phyloP scores from a whole-genome alignment of 2,113 vertebrate genomes.

The human (Homo sapiens) region DNA sequence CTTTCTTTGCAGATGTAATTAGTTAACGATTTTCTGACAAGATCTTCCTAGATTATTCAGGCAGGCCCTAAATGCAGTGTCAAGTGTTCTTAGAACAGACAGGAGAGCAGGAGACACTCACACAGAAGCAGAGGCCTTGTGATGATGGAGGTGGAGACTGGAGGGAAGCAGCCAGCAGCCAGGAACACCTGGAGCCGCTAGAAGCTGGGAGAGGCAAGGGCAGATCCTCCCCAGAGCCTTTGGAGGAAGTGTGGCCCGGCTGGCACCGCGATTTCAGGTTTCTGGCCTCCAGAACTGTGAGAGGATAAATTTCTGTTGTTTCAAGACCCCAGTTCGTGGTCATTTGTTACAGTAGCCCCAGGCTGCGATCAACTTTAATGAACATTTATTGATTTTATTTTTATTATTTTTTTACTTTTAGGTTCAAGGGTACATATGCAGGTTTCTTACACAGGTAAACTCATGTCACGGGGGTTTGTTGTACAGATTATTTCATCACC shows the following conservation, averaged over 20 bases:
- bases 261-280: background rate
- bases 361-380: too few species aligned
- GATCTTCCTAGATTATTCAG: background rate
- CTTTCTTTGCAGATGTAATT: background rate
- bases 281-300: background rate
- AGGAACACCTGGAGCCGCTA: background rate
- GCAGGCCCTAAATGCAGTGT: too few species aligned
- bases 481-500: too few species aligned
- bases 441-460: too few species aligned
- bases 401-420: too few species aligned
- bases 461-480: too few species aligned
- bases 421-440: too few species aligned
- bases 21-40: background rate
- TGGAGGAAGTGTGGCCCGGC: too few species aligned
- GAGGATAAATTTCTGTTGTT: background rate
- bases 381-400: background rate
- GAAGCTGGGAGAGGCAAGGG: background rate
- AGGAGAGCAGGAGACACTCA: background rate
- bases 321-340: accelerated
- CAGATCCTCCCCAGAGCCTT: accelerated
- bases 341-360: too few species aligned
- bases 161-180: background rate
- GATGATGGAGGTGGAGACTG: accelerated
- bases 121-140: too few species aligned
- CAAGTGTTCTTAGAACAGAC: background rate